Percentiles rank a stretch among this genome's conserved stretches.
Evolutionary conservation across 1,140 invertebrate genomes (phyloP).

Genomic region (Homalodisca vitripennis): DNA sequence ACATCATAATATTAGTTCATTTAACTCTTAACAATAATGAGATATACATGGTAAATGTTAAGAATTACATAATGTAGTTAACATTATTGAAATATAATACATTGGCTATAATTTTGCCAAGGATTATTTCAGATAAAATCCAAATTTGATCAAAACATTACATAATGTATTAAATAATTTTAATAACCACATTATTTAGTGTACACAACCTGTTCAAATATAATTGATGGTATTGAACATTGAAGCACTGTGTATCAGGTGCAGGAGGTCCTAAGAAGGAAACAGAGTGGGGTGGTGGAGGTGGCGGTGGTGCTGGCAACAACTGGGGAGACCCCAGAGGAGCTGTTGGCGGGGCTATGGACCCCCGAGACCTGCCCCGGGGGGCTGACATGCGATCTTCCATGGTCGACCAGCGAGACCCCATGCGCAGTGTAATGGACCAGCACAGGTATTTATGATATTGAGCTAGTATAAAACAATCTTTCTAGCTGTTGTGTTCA

Average conservation of each 20-base stretch:
- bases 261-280: slow-evolving; percentile 46
- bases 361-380: slow-evolving; percentile 52
- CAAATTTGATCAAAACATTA: too few species aligned
- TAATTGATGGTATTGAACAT: too few species aligned
- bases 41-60: too few species aligned
- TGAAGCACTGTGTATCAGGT: not conserved
- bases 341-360: slow-evolving; percentile 47
- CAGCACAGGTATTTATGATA: slow-evolving; percentile 44
- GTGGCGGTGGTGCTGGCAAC: slow-evolving; percentile 37
- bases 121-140: too few species aligned
- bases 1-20: too few species aligned
- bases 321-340: slow-evolving; percentile 57
- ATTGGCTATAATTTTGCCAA: too few species aligned
- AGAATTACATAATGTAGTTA: too few species aligned
- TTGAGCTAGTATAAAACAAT: not conserved
- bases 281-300: slow-evolving; percentile 44
- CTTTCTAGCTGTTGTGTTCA: slow-evolving; percentile 3
- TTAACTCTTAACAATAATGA: too few species aligned
- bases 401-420: slow-evolving; percentile 63
- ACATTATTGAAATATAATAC: too few species aligned
- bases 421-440: slow-evolving; percentile 57
- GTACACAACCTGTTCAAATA: too few species aligned
- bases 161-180: too few species aligned
- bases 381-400: slow-evolving; percentile 25
- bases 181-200: too few species aligned